phyloP scores from a whole-genome alignment of 2,888 invertebrate species.

The Clanis bilineata region DNA sequence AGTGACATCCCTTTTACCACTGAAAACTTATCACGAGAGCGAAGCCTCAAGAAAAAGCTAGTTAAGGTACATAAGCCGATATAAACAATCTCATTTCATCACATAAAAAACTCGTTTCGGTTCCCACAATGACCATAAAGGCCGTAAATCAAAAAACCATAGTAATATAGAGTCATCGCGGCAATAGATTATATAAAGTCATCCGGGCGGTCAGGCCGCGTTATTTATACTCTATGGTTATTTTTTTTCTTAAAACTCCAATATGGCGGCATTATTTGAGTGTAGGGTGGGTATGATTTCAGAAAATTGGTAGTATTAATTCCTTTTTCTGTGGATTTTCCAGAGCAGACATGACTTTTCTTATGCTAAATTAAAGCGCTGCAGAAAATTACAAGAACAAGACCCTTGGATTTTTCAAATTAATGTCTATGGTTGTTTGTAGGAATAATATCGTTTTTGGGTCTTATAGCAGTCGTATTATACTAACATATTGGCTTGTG shows the following conservation, averaged over 20 bases:
- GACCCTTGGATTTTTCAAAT: too few relatives aligned
- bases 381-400: too few relatives aligned
- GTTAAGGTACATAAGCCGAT: neutral
- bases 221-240: constrained; percentile 39
- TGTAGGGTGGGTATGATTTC: constrained; percentile 43
- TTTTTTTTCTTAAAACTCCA: constrained; percentile 61
- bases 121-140: constrained; percentile 22
- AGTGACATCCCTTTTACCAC: too few relatives aligned
- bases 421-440: too few relatives aligned
- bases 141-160: constrained; percentile 40
- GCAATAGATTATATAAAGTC: constrained; percentile 64
- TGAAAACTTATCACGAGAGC: too few relatives aligned
- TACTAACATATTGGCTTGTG: too few relatives aligned
- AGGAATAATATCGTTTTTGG: too few relatives aligned
- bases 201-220: constrained; percentile 57
- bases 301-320: constrained; percentile 16
- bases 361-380: too few relatives aligned
- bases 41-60: too few relatives aligned
- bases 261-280: constrained; percentile 59
- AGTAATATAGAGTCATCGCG: constrained; percentile 78
- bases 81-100: constrained; percentile 3
- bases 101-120: constrained; percentile 36
- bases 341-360: too few relatives aligned
- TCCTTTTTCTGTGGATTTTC: too few relatives aligned
- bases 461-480: too few relatives aligned